A percentile compares a stretch with the other conserved stretches of the same genome.
These are phyloP conservation scores for Neolamprologus sp. DNA, from an alignment of 2,113 vertebrate genomes.

Conservation along the genomic window DNA sequence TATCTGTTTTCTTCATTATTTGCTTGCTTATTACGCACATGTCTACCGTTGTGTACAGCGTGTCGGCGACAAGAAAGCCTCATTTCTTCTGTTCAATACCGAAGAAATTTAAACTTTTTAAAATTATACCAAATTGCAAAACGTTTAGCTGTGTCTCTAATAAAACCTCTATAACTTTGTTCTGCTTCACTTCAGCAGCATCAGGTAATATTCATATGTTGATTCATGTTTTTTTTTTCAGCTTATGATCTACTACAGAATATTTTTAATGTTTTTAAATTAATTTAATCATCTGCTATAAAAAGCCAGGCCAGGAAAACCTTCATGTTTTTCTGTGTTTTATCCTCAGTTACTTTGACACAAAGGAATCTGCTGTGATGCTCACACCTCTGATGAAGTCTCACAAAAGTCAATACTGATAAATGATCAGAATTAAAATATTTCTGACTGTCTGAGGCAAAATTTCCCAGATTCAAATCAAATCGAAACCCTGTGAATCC, in stretches of 20 bases:
- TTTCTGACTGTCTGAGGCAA: not conserved
- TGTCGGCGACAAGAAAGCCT: not conserved
- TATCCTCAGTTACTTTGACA: not conserved
- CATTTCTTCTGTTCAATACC: rapidly evolving
- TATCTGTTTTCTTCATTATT: not conserved
- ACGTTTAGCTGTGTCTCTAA: not conserved
- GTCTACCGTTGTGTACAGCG: not conserved
- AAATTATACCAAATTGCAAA: not conserved
- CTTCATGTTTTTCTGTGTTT: not conserved
- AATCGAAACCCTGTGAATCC: not conserved
- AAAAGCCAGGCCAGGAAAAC: not conserved
- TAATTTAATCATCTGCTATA: not conserved
- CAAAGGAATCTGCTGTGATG: not conserved
- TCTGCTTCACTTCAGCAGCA: not conserved
- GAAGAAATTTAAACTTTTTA: rapidly evolving
- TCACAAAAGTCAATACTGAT: not conserved
- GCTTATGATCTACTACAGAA: not conserved
- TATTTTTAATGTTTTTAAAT: not conserved
- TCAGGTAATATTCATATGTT: not conserved
- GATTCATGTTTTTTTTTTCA: not conserved
- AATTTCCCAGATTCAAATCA: not conserved
- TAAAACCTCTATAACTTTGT: not conserved
- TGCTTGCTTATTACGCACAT: not conserved
- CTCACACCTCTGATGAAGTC: not conserved
- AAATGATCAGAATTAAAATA: not conserved